Evolutionary conservation across 2,888 invertebrate genomes (phyloP).

Genomic region (Erebia ligea): DNA sequence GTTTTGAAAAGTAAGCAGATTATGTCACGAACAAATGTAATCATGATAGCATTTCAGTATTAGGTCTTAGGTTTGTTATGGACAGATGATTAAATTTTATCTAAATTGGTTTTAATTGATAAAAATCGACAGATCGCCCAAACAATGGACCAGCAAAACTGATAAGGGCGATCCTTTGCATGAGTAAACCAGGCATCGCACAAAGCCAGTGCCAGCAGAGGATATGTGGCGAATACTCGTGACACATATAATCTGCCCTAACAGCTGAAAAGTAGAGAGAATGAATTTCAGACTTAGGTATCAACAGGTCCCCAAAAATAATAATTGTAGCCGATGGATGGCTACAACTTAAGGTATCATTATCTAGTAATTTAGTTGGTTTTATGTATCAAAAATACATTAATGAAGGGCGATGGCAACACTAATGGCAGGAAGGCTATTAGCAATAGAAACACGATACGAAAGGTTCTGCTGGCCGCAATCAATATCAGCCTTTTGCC

Average conservation of each 20-base stretch:
- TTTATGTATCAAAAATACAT: conserved; percentile 25
- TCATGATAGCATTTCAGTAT: neutral
- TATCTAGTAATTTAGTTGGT: conserved; percentile 23
- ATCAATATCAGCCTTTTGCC: conserved; percentile 25
- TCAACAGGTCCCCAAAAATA: neutral
- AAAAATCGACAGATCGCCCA: no score
- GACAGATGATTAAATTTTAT: neutral
- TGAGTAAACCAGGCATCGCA: no score
- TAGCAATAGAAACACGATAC: conserved; percentile 30
- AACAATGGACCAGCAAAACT: no score
- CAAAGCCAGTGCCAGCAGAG: no score
- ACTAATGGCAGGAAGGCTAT: conserved; percentile 26
- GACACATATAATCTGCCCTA: no score
- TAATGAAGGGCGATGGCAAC: conserved; percentile 22
- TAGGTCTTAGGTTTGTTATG: neutral
- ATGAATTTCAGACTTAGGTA: neutral
- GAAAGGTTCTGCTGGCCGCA: conserved; percentile 23
- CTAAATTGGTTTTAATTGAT: no score
- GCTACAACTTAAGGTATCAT: conserved; percentile 9
- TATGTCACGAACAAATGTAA: neutral
- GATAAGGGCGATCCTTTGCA: no score
- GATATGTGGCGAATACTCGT: no score
- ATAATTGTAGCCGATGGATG: neutral
- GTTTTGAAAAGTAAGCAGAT: neutral
- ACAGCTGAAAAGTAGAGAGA: neutral